Base-by-base conservation (phyloP, 2,113 vertebrate species). In the Labrus mixtus region DNA sequence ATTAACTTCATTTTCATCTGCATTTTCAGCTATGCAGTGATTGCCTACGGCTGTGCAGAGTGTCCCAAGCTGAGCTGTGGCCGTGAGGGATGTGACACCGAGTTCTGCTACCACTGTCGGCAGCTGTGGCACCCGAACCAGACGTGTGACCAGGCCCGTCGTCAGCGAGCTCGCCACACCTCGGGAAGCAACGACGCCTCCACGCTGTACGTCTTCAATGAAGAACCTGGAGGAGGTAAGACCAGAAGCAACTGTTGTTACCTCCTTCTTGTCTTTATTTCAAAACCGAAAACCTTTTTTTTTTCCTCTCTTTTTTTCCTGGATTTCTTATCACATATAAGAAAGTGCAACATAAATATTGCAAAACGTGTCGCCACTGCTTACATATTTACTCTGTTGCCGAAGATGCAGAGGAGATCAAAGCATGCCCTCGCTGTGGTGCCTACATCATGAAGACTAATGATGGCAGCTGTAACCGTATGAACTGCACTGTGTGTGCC, bases 401-500 rank as follows among this genome's bases (percentile, higher is more conserved):
- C 85, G 71, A 64, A 95, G 94, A 95, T 84, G 91, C 91, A 72
- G 95, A 95, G 90, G 95, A 94, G 81, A 94, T 97, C 90, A 96
- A 97, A 87, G 90, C 95, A 8, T 97, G 96, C 74, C 96, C 96
- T 29, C 95, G 95, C 82, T 97, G 96, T 74, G 95, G 95, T 29
- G 96, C 96, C 68, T 95, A 95, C 88, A 96, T 96, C 92, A 95
- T 95, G 95, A 97, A 97, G 94, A 94, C 95, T 86, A 96, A 97
- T 0, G 96, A 96, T 0, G 96, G 96, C 77, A 96, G 96, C 94
- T 97, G 96, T 85, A 97, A 96, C 88, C 93, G 95, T 45, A 96
- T 96, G 96, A 97, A 94, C 90, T 97, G 96, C 91, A 94, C 95
- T 0, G 94, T 96, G 41, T 96, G 96, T 2, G 95, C 95, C 82